Evolutionary conservation across 2,113 vertebrate genomes (phyloP), one percentile per base, ranked within the genome.

Genomic region (Trogon surrucura): DNA sequence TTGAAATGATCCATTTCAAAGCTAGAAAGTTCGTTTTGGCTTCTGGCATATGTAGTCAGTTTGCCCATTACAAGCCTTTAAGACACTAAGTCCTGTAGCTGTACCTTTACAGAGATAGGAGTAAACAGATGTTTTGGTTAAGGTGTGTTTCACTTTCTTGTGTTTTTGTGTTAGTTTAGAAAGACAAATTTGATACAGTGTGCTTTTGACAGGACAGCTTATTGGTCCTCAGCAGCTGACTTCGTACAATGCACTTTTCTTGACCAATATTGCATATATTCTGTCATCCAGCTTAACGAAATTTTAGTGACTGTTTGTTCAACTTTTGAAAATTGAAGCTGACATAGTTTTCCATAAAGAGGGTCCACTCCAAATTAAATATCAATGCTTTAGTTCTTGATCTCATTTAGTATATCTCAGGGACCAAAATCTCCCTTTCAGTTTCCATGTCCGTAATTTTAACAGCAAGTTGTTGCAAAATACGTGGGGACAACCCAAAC

Each of bases 341-440:
- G 36, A 60, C 16, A 44, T 72, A 74, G 11, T 69, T 88, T 93
- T 96, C 44, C 36, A 69, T 81, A 19, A 69, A 70, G 13, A 95
- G 88, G 80, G 69, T 94, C 88, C 72, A 82, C 62, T 92, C 36
- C 61, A 84, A 89, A 54, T 41, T 57, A 61, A 74, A 26, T 81
- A 94, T 16, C 72, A 81, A 13, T 64, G 53, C 56, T 89, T 93
- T 81, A 73, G 58, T 70, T 83, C 62, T 94, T 87, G 36, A 88
- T 93, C 34, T 87, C 70, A 83, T 85, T 88, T 72, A 77, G 41
- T 85, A 13, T 96, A 77, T 81, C 92, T 93, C 92, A 91, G 74
- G 84, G 83, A 92, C 95, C 92, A 93, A 89, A 93, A 41, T 56
- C 47, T 79, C 82, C 70, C 74, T 92, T 74, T 95, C 57, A 21